phyloP scores from a whole-genome alignment of 2,888 invertebrate genomes.

The Capitulum mitella region DNA sequence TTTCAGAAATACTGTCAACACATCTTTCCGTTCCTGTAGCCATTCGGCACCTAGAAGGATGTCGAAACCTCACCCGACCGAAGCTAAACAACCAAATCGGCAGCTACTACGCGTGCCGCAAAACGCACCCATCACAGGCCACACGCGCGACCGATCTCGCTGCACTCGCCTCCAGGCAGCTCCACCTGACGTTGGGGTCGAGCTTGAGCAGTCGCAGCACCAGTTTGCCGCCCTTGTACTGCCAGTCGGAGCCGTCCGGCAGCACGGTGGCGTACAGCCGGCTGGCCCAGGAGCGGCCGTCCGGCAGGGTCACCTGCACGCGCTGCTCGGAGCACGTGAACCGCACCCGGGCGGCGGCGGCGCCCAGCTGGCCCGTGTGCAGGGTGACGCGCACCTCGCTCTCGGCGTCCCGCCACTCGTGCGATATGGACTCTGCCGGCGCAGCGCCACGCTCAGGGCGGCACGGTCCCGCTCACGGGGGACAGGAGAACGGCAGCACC shows the following conservation, averaged over 20 bases:
- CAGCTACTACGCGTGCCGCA: rapidly evolving
- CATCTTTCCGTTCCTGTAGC: too few species aligned
- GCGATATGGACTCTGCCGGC: not conserved
- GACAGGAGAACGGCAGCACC: too few species aligned
- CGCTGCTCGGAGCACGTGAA: not conserved
- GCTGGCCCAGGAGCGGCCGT: constrained; percentile 31
- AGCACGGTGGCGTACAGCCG: constrained; percentile 30
- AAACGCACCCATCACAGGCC: not conserved
- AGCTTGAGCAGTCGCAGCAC: constrained; percentile 32
- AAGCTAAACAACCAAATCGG: too few species aligned
- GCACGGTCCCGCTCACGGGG: too few species aligned
- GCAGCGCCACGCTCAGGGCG: too few species aligned
- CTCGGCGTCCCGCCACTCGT: constrained; percentile 13
- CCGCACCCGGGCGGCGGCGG: not conserved
- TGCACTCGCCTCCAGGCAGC: constrained; percentile 31
- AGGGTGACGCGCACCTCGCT: constrained; percentile 19
- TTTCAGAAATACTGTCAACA: not conserved
- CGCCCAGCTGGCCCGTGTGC: not conserved
- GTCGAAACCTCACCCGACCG: too few species aligned
- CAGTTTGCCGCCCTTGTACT: constrained; percentile 29
- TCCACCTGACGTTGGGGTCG: constrained; percentile 33
- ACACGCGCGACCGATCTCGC: not conserved
- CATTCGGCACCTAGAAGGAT: too few species aligned
- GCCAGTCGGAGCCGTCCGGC: constrained; percentile 29
- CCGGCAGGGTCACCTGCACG: constrained; percentile 25